Evolutionary conservation across 2,797 vertebrate genomes (phyloP).

Genomic region (Sebastes goodei): DNA sequence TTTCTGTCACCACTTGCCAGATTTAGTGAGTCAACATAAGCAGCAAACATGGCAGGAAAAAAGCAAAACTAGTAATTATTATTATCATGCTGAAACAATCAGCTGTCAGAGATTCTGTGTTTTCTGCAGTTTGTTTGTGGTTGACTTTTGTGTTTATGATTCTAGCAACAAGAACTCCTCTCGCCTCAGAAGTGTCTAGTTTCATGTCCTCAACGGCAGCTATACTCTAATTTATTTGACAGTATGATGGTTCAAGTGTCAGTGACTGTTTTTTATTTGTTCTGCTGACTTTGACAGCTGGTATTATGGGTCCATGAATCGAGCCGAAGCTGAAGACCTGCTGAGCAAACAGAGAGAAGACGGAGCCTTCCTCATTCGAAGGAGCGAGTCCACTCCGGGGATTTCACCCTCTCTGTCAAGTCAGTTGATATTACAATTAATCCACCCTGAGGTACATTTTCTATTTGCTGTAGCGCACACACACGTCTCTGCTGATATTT

Average conservation of each 20-base stretch:
- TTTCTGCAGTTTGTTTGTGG: not conserved
- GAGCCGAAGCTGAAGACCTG: slow-evolving; percentile 90
- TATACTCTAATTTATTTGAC: not conserved
- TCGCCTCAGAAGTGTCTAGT: not conserved
- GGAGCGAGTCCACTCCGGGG: slow-evolving; percentile 87
- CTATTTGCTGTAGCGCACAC: not conserved
- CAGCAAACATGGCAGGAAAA: not conserved
- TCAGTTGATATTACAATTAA: slow-evolving; percentile 67
- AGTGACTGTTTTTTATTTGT: not conserved
- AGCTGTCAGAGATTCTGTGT: not conserved
- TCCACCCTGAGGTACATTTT: not conserved
- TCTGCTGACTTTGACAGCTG: slow-evolving; percentile 75
- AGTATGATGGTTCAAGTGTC: not conserved
- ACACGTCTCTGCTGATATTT: not conserved
- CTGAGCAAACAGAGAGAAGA: slow-evolving; percentile 90
- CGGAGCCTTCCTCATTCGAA: slow-evolving; percentile 90
- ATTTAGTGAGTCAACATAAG: not conserved
- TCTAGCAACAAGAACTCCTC: not conserved
- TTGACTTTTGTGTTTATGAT: not conserved
- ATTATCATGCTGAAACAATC: not conserved
- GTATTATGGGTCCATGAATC: slow-evolving; percentile 90
- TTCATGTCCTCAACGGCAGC: not conserved
- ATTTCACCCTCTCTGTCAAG: slow-evolving; percentile 91
- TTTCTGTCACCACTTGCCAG: not conserved
- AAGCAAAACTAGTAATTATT: not conserved